Conservation (phyloP, 2,797 vertebrate species). For the Vespertilio murinus region DNA sequence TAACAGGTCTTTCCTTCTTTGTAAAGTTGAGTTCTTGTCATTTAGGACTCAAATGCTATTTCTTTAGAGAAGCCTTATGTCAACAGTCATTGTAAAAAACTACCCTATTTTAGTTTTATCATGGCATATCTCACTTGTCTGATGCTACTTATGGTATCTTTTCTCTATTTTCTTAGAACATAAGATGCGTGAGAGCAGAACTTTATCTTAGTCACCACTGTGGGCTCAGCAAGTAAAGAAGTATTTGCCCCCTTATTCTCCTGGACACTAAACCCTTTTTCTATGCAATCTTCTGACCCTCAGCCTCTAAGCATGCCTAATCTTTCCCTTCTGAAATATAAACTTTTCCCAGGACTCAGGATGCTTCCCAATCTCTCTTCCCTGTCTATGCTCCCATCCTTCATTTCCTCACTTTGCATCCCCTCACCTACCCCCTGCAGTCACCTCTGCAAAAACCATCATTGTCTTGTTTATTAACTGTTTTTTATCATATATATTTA, state of each 20-base stretch:
- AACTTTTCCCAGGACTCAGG: not conserved
- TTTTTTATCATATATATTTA: not conserved
- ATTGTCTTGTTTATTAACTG: not conserved
- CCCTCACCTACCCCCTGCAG: not conserved
- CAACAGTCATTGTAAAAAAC: not conserved
- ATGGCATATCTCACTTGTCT: not conserved
- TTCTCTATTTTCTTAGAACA: constrained; percentile 5
- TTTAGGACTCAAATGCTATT: not conserved
- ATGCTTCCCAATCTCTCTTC: not conserved
- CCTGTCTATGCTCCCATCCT: not conserved
- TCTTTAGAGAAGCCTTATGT: not conserved
- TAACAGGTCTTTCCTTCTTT: not conserved
- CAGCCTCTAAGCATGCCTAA: not conserved
- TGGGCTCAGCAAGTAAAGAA: not conserved
- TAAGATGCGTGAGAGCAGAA: not conserved
- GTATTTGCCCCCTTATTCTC: not conserved
- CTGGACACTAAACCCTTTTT: not conserved
- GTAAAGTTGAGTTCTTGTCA: not conserved
- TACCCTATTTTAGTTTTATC: not conserved
- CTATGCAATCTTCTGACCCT: not conserved
- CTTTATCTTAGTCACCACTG: not conserved
- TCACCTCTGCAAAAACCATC: not conserved
- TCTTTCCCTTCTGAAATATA: not conserved
- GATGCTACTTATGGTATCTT: not conserved
- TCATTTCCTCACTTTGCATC: not conserved